Evolutionary conservation across 2,888 invertebrate genomes (phyloP), one percentile per base, ranked within the genome.

Genomic region (Slavum lentiscoides): DNA sequence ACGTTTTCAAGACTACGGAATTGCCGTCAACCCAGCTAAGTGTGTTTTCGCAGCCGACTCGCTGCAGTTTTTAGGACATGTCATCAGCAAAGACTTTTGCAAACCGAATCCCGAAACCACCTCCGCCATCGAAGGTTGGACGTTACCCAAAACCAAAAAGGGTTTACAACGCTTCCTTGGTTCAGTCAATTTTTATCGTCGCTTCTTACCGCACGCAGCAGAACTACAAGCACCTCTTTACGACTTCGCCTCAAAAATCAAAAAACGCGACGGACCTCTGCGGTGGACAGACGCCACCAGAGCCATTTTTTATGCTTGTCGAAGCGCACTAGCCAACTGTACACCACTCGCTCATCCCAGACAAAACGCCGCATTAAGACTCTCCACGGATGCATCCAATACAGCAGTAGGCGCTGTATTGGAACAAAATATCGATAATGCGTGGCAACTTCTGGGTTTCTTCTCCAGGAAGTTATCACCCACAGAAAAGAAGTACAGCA

Each of bases 21-120:
- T n/a, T n/a, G n/a, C n/a, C n/a, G n/a, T n/a, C n/a, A n/a, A n/a
- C n/a, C n/a, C n/a, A n/a, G n/a, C n/a, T n/a, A n/a, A n/a, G n/a
- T n/a, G n/a, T n/a, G 74, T 77, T 8, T 85, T 86, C 74, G 85
- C 84, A 0, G 43, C 43, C 13, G 11, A 19, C 0, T 67, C 84
- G 49, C n/a, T 58, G 1, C 3, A 7, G 3, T 58, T 58, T 8
- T 8, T 58, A 0, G 58, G 58, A 19, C 58, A 58, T 5, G 15
- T 13, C 49, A 0, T n/a, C n/a, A n/a, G n/a, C n/a, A n/a, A n/a
- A n/a, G n/a, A n/a, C n/a, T n/a, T n/a, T n/a, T n/a, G n/a, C n/a
- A n/a, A n/a, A n/a, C n/a, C n/a, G n/a, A n/a, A 49, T 13, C 49
- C 49, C 49, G 13, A 13, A 49, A 3, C 49, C 49, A 13, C 11